Conservation (phyloP, 2,888 invertebrate species). For the Fragum sueziense region DNA sequence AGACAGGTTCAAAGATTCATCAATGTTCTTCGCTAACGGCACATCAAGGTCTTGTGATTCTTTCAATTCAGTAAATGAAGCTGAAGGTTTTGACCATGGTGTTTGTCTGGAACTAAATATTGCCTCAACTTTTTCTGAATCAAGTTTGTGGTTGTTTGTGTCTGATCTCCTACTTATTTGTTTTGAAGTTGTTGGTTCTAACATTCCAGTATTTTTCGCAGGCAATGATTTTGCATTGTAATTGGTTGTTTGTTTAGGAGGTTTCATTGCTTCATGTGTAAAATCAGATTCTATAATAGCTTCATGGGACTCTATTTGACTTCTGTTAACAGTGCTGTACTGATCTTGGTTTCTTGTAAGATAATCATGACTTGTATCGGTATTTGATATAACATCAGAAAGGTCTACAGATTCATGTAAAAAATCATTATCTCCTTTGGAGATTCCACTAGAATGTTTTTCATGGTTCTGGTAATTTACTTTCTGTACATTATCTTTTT, state of each 20-base stretch:
- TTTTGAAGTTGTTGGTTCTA: conserved; percentile 6
- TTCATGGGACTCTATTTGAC: neutral
- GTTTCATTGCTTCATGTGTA: neutral
- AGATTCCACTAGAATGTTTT: neutral
- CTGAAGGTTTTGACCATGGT: conserved; percentile 25
- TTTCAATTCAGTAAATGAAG: conserved; percentile 6
- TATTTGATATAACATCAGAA: neutral
- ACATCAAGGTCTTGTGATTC: conserved; percentile 60
- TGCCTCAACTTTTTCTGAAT: conserved; percentile 48
- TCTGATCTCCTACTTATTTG: neutral
- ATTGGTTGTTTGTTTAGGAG: neutral
- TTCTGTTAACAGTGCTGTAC: neutral
- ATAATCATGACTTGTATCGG: no score
- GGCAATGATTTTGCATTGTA: neutral
- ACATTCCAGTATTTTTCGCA: neutral
- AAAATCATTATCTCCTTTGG: neutral
- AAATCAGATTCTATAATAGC: neutral
- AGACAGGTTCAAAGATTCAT: conserved; percentile 57
- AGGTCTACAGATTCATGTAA: neutral
- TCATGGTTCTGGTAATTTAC: neutral
- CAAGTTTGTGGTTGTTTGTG: conserved; percentile 23
- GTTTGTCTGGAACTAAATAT: conserved; percentile 55
- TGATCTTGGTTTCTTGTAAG: neutral
- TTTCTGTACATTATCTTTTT: neutral
- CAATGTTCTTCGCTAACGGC: neutral